A percentile compares a stretch with the other conserved stretches of the same genome.
phyloP scores from a whole-genome alignment of 2,113 vertebrate species.

The Thalassarche chlororhynchos region DNA sequence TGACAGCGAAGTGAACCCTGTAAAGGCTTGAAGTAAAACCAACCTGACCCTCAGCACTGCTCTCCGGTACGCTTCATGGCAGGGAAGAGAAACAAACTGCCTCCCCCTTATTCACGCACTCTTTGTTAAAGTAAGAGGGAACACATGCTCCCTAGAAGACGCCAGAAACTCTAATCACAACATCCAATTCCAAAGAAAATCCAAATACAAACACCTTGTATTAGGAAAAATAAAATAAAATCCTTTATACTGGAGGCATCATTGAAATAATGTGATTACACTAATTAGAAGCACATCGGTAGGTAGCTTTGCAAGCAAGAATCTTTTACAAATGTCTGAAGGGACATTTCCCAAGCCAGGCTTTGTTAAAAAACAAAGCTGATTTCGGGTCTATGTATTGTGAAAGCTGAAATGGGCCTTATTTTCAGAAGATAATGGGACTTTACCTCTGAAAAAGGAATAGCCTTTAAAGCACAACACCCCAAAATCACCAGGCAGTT shows the following conservation, averaged over 20 bases:
- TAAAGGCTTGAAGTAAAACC: background rate
- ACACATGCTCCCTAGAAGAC: background rate
- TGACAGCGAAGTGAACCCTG: background rate
- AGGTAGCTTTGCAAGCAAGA: conserved; percentile 3
- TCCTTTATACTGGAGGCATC: background rate
- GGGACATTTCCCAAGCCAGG: background rate
- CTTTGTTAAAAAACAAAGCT: background rate
- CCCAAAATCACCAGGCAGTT: background rate
- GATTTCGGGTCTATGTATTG: background rate
- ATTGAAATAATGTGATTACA: background rate
- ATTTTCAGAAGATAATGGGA: background rate
- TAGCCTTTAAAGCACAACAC: background rate
- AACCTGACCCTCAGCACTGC: background rate
- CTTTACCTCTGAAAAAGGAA: background rate
- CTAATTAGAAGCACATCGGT: background rate
- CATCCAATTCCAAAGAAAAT: background rate
- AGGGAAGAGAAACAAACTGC: background rate
- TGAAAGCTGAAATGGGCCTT: background rate
- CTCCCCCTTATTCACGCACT: background rate
- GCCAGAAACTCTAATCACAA: background rate
- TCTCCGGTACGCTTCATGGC: background rate
- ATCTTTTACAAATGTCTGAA: background rate
- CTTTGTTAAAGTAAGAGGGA: background rate
- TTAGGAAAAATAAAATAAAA: background rate
- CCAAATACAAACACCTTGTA: background rate